These are phyloP conservation scores for Andricus curvator DNA, from an alignment of 2,888 invertebrate genomes.

Conservation along the genomic window DNA sequence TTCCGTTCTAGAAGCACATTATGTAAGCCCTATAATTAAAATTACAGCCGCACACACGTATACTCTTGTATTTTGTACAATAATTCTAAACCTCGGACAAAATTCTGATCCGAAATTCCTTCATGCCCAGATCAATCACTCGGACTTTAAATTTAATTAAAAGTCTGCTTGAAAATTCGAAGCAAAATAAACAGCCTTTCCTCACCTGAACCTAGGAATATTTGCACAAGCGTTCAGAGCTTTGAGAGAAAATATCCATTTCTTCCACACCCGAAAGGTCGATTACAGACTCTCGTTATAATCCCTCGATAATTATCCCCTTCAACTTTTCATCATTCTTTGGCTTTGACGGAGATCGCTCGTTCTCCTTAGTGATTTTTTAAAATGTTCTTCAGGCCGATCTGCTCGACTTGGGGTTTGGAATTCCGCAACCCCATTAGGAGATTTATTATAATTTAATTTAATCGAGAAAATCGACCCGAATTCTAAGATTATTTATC, in stretches of 20 bases:
- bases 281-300: slow-evolving; percentile 41
- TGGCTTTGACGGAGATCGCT: slow-evolving; percentile 65
- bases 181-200: slow-evolving; percentile 2
- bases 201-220: not conserved
- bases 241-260: slow-evolving; percentile 31
- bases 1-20: not conserved
- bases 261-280: not conserved
- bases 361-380: slow-evolving; percentile 49
- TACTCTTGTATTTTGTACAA: not conserved
- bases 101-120: not conserved
- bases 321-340: slow-evolving; percentile 63
- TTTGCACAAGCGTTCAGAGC: slow-evolving; percentile 4
- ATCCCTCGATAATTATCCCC: slow-evolving; percentile 59
- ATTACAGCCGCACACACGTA: not conserved
- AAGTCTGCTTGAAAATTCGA: not conserved
- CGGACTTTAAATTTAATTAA: not conserved
- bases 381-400: not conserved
- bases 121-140: slow-evolving; percentile 26
- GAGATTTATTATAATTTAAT: not conserved
- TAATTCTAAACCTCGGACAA: not conserved
- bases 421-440: not conserved
- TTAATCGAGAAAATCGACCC: slow-evolving; percentile 22
- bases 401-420: not conserved
- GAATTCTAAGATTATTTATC: slow-evolving; percentile 24
- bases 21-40: not conserved